Conservation (phyloP, 2,797 vertebrate genomes). For the Notolepis coatsorum region DNA sequence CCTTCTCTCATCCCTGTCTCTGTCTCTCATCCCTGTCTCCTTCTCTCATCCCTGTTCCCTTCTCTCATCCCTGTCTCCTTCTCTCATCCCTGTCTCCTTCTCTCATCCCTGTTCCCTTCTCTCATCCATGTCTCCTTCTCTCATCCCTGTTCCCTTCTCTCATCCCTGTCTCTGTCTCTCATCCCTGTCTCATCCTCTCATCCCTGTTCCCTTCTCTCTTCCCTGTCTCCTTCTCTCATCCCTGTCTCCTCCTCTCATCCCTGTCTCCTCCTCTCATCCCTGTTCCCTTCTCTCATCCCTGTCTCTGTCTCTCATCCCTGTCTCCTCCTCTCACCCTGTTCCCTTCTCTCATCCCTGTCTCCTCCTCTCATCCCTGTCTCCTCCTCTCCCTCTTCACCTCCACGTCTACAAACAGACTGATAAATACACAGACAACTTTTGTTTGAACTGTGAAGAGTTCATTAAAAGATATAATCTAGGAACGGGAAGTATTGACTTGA, state of each 20-base stretch:
- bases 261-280: slow-evolving; percentile 18
- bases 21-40: slow-evolving; percentile 6
- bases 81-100: background rate
- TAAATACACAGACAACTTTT: slow-evolving; percentile 21
- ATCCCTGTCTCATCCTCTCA: slow-evolving; percentile 23
- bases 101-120: background rate
- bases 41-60: background rate
- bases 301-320: slow-evolving; percentile 33
- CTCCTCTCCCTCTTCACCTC: background rate
- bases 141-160: slow-evolving; percentile 18
- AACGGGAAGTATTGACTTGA: slow-evolving; percentile 24
- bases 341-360: slow-evolving; percentile 10
- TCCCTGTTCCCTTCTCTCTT: slow-evolving; percentile 17
- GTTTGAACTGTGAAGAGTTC: slow-evolving; percentile 16
- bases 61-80: slow-evolving; percentile 25
- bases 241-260: slow-evolving; percentile 30
- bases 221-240: background rate
- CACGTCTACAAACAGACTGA: background rate
- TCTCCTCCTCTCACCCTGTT: slow-evolving; percentile 39
- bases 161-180: background rate
- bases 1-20: too few species aligned
- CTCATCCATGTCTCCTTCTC: too few species aligned
- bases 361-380: background rate
- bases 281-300: background rate
- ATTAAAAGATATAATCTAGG: slow-evolving; percentile 30